Conservation (phyloP, 1,140 invertebrate genomes). For the Neomicropteryx cornuta region DNA sequence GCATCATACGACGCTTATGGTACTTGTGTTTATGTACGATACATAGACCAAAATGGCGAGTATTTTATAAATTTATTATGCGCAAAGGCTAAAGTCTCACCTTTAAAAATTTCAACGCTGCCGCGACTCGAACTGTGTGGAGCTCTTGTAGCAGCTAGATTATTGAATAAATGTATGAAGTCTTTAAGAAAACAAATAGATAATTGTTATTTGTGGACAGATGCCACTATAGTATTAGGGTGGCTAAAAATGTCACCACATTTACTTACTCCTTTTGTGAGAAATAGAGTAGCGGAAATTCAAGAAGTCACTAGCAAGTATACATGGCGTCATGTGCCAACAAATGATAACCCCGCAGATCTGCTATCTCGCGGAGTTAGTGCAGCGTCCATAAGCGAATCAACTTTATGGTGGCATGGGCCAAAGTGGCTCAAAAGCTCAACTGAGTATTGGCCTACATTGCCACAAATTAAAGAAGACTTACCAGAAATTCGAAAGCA, state of each 20-base stretch:
- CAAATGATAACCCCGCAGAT: constrained; percentile 28
- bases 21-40: too few relatives aligned
- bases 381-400: constrained; percentile 15
- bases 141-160: constrained; percentile 21
- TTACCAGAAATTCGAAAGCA: too few relatives aligned
- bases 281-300: constrained; percentile 23
- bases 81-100: constrained; percentile 30
- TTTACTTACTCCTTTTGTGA: constrained; percentile 19
- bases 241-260: constrained; percentile 18
- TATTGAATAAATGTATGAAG: constrained; percentile 14
- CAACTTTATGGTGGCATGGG: constrained; percentile 25
- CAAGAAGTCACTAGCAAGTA: constrained; percentile 16
- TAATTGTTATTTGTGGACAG: constrained; percentile 11
- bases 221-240: constrained; percentile 16
- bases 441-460: too few relatives aligned
- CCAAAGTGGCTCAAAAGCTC: too few relatives aligned
- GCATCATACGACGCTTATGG: background rate
- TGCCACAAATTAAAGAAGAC: too few relatives aligned
- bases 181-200: constrained; percentile 9
- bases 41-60: too few relatives aligned
- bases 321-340: constrained; percentile 21
- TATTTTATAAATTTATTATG: too few relatives aligned
- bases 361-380: constrained; percentile 25
- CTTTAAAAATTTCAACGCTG: constrained; percentile 27
- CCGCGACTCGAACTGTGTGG: constrained; percentile 33